Base-by-base conservation (phyloP, 2,888 invertebrate species). In the Sminthurides aquaticus region DNA sequence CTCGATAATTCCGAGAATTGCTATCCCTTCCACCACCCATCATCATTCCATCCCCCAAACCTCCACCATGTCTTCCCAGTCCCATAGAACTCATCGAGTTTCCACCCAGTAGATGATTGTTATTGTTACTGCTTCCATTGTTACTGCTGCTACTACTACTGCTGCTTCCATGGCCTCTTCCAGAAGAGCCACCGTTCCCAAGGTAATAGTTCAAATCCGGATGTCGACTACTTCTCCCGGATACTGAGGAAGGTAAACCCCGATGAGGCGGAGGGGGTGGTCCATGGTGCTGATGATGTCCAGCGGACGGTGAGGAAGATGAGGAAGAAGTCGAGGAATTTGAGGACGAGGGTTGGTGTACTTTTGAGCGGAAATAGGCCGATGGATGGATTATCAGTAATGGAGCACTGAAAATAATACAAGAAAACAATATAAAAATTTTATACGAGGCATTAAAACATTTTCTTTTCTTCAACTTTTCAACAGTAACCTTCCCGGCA, bases 361-460 rank as follows among this genome's bases (percentile, higher is more conserved):
- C 48, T 60, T 90, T 90, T 81, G 90, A 89, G 80, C 90, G 87
- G 75, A 90, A 84, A 82, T 91, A 91, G 80, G 90, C 90, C 77
- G 90, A 89, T 60, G 90, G 91, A 82, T 90, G 91, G 78, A 91
- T 91, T 90, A 91, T 91, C 76, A 91, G 84, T 78, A 91, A 83
- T 62, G 90, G 90, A 80, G 90, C 90, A 78, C 87, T 86, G 52
- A 22, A 8, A 52, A 22, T 20, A 20, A 52, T n/a, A n/a, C n/a
- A n/a, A n/a, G n/a, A 34, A 34, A 34, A 34, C 43, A 34, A 34
- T 34, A 34, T 34, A 5, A 34, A 22, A 69, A 68, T 56, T 49
- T 62, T 75, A 90, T 90, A 76, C 90, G 90, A 81, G 90, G 89
- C 22, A 20, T 52, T 8, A 52, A 52, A 52, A 52, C 52, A 52